Conservation (phyloP, 2,888 invertebrate species). For the Sphecodes monilicornis region DNA sequence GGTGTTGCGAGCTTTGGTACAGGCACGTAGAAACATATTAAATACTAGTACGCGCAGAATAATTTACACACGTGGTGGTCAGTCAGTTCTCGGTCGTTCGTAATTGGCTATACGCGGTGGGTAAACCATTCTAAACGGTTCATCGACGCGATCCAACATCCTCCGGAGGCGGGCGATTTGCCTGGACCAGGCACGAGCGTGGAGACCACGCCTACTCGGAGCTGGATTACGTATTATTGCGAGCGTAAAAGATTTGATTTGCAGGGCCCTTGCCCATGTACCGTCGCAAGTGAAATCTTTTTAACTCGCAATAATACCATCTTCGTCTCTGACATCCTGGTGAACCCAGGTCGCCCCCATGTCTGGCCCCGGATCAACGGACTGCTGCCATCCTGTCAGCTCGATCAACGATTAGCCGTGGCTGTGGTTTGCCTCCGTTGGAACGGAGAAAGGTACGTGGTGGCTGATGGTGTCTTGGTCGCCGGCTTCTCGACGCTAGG, state of each 20-base stretch:
- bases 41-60: constrained; percentile 47
- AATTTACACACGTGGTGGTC: constrained; percentile 44
- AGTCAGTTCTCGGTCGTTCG: constrained; percentile 33
- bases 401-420: constrained; percentile 29
- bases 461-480: constrained; percentile 39
- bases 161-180: not conserved
- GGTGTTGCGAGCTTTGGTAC: constrained; percentile 60
- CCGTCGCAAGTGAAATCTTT: not conserved
- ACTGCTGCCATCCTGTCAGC: not conserved
- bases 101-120: not conserved
- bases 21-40: constrained; percentile 62
- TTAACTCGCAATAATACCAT: not conserved
- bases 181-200: not conserved
- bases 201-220: not conserved
- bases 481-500: constrained; percentile 46
- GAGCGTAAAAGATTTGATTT: not conserved
- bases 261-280: too few relatives aligned
- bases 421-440: constrained; percentile 24
- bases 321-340: not conserved
- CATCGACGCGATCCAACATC: not conserved
- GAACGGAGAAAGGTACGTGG: constrained; percentile 50
- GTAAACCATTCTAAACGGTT: not conserved
- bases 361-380: not conserved
- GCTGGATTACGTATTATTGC: not conserved
- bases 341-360: not conserved